phyloP scores from a whole-genome alignment of 2,888 invertebrate species.

The Euzophera pinguis region DNA sequence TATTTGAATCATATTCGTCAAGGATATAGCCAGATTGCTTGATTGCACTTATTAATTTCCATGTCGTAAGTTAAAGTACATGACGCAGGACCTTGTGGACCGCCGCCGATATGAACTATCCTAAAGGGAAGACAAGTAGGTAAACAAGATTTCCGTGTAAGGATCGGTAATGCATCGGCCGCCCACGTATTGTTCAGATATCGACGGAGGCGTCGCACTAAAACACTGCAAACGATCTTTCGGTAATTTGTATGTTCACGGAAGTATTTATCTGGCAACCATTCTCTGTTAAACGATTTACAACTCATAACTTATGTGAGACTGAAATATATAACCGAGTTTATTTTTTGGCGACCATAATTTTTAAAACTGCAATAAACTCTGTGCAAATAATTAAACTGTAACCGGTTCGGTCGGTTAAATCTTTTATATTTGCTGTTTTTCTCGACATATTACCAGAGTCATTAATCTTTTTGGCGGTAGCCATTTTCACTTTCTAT shows the following conservation, averaged over 20 bases:
- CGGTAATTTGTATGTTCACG: constrained; percentile 61
- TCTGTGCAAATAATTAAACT: constrained; percentile 5
- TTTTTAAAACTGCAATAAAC: constrained; percentile 6
- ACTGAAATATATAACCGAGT: constrained; percentile 15
- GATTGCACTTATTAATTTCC: constrained; percentile 49
- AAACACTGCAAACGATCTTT: constrained; percentile 64
- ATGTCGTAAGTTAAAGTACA: constrained; percentile 47
- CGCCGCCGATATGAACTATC: constrained; percentile 53
- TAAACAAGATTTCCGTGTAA: constrained; percentile 67
- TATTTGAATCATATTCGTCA: constrained; percentile 51
- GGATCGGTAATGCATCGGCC: constrained; percentile 70
- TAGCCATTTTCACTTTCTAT: constrained; percentile 14
- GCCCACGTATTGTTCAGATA: constrained; percentile 64
- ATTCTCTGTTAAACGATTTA: constrained; percentile 45
- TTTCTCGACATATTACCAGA: constrained; percentile 3
- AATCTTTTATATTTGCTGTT: constrained; percentile 2
- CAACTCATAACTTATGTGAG: constrained; percentile 34
- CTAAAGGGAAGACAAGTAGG: constrained; percentile 71
- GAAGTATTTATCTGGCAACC: constrained; percentile 59
- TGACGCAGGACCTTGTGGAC: constrained; percentile 52
- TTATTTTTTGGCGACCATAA: constrained; percentile 3
- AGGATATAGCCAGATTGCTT: constrained; percentile 40
- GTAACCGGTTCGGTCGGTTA: constrained; percentile 7
- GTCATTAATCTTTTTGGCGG: constrained; percentile 12
- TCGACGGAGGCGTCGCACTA: constrained; percentile 63